phyloP scores from a whole-genome alignment of 2,888 invertebrate genomes.

The Tachystola acroxantha region DNA sequence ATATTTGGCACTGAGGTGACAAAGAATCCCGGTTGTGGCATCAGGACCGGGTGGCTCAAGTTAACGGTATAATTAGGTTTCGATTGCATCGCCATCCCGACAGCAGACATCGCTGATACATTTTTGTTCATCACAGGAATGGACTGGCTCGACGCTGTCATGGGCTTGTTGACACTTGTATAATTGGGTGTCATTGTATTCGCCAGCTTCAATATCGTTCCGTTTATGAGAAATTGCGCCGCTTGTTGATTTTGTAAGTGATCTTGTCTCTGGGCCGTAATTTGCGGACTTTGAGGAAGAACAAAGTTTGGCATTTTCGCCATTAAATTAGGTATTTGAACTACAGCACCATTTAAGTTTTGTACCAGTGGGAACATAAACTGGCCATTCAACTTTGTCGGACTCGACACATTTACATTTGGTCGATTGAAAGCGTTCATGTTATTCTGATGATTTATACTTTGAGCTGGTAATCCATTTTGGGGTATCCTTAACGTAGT shows the following conservation, averaged over 20 bases:
- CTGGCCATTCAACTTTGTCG: constrained; percentile 69
- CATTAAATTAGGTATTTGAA: constrained; percentile 80
- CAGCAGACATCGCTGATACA: constrained; percentile 58
- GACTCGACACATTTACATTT: constrained; percentile 66
- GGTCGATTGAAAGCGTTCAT: constrained; percentile 54
- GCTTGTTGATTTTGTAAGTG: constrained; percentile 63
- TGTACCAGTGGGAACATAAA: constrained; percentile 80
- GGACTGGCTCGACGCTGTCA: constrained; percentile 54
- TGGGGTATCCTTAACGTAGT: constrained; percentile 78
- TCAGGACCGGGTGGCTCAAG: constrained; percentile 65
- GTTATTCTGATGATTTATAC: constrained; percentile 48
- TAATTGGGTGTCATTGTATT: constrained; percentile 55
- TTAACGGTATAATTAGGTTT: constrained; percentile 75
- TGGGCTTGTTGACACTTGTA: constrained; percentile 51
- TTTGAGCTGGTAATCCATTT: constrained; percentile 58
- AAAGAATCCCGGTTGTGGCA: constrained; percentile 70
- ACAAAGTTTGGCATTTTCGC: constrained; percentile 77
- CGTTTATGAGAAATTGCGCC: constrained; percentile 71
- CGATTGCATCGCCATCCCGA: constrained; percentile 70
- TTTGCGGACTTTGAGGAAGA: constrained; percentile 57
- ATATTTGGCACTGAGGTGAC: constrained; percentile 76
- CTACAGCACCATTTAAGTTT: constrained; percentile 76
- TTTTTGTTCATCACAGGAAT: constrained; percentile 66
- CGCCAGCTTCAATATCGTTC: constrained; percentile 68
- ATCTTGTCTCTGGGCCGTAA: constrained; percentile 55